Evolutionary conservation across 2,888 invertebrate species (phyloP), one percentile per base, ranked within the genome.

Genomic region (Mongoloraphidia duomilia): DNA sequence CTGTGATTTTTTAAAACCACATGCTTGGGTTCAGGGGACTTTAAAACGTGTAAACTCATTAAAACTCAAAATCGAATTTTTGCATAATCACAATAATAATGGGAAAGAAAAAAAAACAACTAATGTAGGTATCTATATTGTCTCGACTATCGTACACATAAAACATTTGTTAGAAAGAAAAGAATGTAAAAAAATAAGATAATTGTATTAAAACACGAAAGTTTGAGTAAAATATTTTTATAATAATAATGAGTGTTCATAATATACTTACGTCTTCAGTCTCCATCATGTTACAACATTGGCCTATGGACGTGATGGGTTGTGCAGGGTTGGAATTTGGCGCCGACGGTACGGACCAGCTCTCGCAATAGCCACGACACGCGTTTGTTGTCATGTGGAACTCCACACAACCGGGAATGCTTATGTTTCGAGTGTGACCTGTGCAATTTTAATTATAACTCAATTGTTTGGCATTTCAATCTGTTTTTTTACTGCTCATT

Each of bases 281-380:
- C 59, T 89, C 87, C 81, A 87, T 85, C 59, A 91, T 91, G 65
- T 87, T 88, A 67, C 91, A 91, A 67, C 91, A 91, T 63, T 90
- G 85, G 9, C 88, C 90, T 36, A 87, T 75, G 1, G 89, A 88
- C 2, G 68, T 68, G 8, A 69, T 64, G 8, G 67, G 69, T 55
- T 68, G 68, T 38, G 69, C 71, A 12, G 71, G 65, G 47, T 71
- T 64, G 1, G 73, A 69, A 53, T 73, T 71, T 46, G 71, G 68
- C 1, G 73, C 69, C 0, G 88, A 86, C 0, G 91, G 90, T 41
- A 89, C 76, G 2, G 91, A 84, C 78, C 84, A 89, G 3, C 89
- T 90, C 61, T 85, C 83, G 65, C 91, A 92, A 68, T 77, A 90
- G 1, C 91, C 91, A 12, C 88, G 77, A 62, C 91, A 90, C 1